Conservation (phyloP, 2,113 vertebrate species). For the Paraplagusia blochii region DNA sequence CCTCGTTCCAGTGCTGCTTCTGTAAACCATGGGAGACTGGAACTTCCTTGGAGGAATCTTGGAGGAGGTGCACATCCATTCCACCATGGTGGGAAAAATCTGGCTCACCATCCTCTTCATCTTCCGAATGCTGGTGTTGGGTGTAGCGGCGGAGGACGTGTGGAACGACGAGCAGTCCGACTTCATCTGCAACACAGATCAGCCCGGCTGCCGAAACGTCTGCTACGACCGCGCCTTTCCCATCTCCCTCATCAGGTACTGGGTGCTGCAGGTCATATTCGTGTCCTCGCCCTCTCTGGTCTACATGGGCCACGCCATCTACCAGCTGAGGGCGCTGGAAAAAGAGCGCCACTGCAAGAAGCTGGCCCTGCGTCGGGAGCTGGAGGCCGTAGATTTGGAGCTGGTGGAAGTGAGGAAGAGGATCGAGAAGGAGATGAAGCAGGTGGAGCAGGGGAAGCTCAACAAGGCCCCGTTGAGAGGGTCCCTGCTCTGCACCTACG, state of each 20-base stretch:
- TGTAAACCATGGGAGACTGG: slow-evolving; percentile 83
- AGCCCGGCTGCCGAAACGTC: slow-evolving; percentile 86
- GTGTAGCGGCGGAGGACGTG: slow-evolving; percentile 86
- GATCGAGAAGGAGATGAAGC: slow-evolving; percentile 82
- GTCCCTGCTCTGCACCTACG: slow-evolving; percentile 80
- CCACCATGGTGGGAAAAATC: slow-evolving; percentile 88
- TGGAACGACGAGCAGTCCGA: slow-evolving; percentile 90
- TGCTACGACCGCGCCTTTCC: slow-evolving; percentile 89
- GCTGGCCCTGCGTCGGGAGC: slow-evolving; percentile 79
- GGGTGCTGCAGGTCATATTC: slow-evolving; percentile 90
- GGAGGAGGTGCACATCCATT: slow-evolving; percentile 90
- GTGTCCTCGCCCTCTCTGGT: slow-evolving; percentile 88
- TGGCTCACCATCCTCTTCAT: slow-evolving; percentile 91
- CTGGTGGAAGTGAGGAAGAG: slow-evolving; percentile 70
- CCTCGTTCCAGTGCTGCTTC: slow-evolving; percentile 33
- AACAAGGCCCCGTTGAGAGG: slow-evolving; percentile 85
- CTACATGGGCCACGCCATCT: slow-evolving; percentile 90
- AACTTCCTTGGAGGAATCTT: slow-evolving; percentile 90
- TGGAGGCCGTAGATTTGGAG: slow-evolving; percentile 76
- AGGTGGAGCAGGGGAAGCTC: slow-evolving; percentile 82
- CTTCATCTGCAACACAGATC: slow-evolving; percentile 89
- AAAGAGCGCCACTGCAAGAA: slow-evolving; percentile 87
- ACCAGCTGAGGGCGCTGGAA: slow-evolving; percentile 82
- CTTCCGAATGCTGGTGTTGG: slow-evolving; percentile 87
- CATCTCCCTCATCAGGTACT: slow-evolving; percentile 89